phyloP scores from a whole-genome alignment of 1,140 invertebrate species.

The Megalopta genalis region DNA sequence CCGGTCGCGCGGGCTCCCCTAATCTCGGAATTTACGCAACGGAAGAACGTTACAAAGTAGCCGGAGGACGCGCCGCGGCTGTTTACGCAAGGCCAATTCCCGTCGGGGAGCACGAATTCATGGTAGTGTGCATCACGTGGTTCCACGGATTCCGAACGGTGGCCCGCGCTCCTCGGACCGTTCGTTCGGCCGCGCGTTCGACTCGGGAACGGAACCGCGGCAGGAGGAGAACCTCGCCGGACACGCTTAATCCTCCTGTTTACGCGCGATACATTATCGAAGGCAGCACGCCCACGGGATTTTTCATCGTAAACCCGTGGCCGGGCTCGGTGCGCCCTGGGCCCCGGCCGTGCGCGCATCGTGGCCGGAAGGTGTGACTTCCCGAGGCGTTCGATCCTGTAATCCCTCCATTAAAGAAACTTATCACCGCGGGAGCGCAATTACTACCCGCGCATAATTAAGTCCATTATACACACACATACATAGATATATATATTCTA shows the following conservation, averaged over 20 bases:
- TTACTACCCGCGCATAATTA: constrained; percentile 29
- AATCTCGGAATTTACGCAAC: constrained; percentile 38
- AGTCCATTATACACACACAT: constrained; percentile 11
- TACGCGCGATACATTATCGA: constrained; percentile 63
- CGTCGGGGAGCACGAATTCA: constrained; percentile 23
- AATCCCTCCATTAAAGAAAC: constrained; percentile 44
- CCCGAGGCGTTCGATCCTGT: constrained; percentile 46
- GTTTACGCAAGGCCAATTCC: neutral
- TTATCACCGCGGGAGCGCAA: constrained; percentile 44
- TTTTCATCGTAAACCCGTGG: too few species aligned
- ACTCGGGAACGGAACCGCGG: constrained; percentile 39
- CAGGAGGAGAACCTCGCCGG: neutral
- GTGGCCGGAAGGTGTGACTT: constrained; percentile 30
- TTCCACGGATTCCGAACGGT: constrained; percentile 3
- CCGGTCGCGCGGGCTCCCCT: constrained; percentile 6
- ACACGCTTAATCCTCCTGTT: constrained; percentile 61
- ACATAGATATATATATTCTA: constrained; percentile 6
- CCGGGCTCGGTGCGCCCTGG: too few species aligned
- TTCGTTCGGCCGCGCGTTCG: constrained; percentile 51
- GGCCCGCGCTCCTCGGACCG: neutral
- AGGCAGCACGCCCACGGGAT: constrained; percentile 51
- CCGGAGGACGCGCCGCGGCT: neutral
- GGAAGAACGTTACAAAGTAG: neutral
- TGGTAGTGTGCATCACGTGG: neutral
- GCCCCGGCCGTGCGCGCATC: too few species aligned